Conservation (phyloP, 2,888 invertebrate genomes). For the Leptopilina drosophilae region DNA sequence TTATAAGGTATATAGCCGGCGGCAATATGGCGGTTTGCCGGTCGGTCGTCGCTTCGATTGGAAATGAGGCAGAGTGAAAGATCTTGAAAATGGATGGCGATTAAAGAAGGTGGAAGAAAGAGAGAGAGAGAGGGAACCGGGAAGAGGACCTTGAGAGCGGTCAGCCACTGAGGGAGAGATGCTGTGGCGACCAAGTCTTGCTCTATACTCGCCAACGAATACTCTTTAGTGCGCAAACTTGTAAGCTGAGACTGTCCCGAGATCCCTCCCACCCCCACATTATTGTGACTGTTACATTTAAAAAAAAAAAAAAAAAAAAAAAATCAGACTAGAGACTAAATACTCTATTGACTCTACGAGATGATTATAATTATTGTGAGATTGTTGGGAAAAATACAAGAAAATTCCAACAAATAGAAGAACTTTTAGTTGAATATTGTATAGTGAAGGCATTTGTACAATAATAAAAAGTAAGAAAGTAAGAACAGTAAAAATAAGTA, state of each 20-base stretch:
- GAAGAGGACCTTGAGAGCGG: constrained; percentile 75
- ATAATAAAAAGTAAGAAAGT: too few relatives aligned
- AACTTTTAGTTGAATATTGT: too few relatives aligned
- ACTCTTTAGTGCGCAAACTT: constrained; percentile 37
- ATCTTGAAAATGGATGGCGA: constrained; percentile 72
- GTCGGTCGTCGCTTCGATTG: constrained; percentile 62
- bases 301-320: neutral
- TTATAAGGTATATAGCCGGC: constrained; percentile 42
- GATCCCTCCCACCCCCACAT: constrained; percentile 59
- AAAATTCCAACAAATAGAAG: too few relatives aligned
- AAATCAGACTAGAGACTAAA: too few relatives aligned
- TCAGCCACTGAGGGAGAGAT: constrained; percentile 69
- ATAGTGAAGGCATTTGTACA: too few relatives aligned
- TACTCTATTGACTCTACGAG: too few relatives aligned
- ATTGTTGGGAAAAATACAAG: too few relatives aligned
- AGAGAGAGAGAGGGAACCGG: constrained; percentile 50
- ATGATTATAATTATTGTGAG: too few relatives aligned
- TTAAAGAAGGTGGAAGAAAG: constrained; percentile 58
- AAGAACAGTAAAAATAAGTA: too few relatives aligned
- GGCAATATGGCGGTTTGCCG: constrained; percentile 43
- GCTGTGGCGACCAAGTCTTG: constrained; percentile 35
- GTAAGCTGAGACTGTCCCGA: constrained; percentile 35
- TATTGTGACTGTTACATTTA: constrained; percentile 63
- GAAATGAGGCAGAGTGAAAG: constrained; percentile 67
- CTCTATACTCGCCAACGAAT: constrained; percentile 24